Percentiles rank a stretch among this genome's conserved stretches.
phyloP scores from a whole-genome alignment of 2,888 invertebrate genomes.

The Notocelia uddmanniana region DNA sequence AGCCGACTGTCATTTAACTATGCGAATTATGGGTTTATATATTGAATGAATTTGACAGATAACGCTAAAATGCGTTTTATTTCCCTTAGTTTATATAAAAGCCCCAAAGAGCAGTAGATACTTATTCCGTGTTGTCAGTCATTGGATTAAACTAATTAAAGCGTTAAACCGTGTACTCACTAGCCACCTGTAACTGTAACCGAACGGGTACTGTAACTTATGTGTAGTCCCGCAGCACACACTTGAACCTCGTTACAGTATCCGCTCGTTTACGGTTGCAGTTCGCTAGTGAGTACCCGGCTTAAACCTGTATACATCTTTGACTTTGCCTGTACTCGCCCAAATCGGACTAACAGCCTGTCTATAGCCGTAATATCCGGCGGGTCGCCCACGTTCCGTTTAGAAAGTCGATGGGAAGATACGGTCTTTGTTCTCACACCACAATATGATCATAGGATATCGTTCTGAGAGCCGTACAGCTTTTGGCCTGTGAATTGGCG shows the following conservation, averaged over 20 bases:
- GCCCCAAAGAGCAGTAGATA: background rate
- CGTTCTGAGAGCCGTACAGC: constrained; percentile 54
- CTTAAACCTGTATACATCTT: background rate
- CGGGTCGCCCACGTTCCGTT: constrained; percentile 65
- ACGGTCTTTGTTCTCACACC: constrained; percentile 47
- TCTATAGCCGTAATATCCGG: constrained; percentile 47
- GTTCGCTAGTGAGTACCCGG: too few species aligned
- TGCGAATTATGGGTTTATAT: background rate
- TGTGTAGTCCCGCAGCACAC: too few species aligned
- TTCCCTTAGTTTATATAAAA: background rate
- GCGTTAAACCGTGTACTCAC: background rate
- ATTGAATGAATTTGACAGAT: background rate
- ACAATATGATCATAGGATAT: constrained; percentile 67
- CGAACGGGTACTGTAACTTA: too few species aligned
- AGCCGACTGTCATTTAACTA: background rate
- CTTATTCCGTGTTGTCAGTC: too few species aligned
- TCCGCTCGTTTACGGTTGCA: too few species aligned
- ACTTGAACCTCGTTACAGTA: too few species aligned
- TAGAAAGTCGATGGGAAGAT: constrained; percentile 65
- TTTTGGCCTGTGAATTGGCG: constrained; percentile 48
- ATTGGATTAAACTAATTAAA: background rate
- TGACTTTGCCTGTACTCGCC: background rate
- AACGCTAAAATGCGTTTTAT: background rate
- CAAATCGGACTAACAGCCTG: constrained; percentile 5
- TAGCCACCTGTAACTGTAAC: too few species aligned